These are phyloP conservation scores for Aquatica leii DNA, from an alignment of 2,888 invertebrate species.

Conservation along the genomic window DNA sequence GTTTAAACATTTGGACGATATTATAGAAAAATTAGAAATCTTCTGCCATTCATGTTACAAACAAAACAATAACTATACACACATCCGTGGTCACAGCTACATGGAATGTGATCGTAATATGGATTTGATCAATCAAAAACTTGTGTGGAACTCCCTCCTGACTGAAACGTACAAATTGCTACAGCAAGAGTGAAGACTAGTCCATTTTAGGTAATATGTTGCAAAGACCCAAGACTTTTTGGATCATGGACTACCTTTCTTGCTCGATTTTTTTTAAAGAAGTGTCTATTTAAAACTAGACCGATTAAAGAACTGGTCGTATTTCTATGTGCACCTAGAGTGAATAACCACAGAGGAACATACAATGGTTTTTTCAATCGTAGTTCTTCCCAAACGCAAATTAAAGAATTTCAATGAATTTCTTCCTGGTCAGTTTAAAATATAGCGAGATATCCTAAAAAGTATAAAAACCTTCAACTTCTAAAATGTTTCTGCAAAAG, in stretches of 20 bases:
- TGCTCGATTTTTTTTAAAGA: background rate
- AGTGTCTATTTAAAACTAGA: background rate
- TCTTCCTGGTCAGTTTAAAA: background rate
- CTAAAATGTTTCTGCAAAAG: background rate
- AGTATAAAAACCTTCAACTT: conserved; percentile 5
- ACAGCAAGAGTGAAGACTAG: background rate
- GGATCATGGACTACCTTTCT: background rate
- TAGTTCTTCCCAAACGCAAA: background rate
- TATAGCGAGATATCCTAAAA: background rate
- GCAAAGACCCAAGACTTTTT: background rate
- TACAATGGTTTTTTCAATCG: background rate
- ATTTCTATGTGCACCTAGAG: background rate
- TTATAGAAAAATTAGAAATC: background rate
- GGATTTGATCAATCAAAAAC: conserved; percentile 3
- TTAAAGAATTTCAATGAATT: background rate
- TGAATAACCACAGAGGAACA: background rate
- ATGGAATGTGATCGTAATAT: conserved; percentile 2
- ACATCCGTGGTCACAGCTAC: too few species aligned
- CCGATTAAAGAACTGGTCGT: too few species aligned
- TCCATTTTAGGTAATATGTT: too few species aligned
- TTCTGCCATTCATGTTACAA: background rate
- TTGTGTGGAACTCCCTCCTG: too few species aligned
- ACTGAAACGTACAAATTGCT: background rate
- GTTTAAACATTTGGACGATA: too few species aligned
- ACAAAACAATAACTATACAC: background rate